Base-by-base conservation (phyloP, 53 echinoderm and acorn worm genomes). In the Holothuria leucospilota region DNA sequence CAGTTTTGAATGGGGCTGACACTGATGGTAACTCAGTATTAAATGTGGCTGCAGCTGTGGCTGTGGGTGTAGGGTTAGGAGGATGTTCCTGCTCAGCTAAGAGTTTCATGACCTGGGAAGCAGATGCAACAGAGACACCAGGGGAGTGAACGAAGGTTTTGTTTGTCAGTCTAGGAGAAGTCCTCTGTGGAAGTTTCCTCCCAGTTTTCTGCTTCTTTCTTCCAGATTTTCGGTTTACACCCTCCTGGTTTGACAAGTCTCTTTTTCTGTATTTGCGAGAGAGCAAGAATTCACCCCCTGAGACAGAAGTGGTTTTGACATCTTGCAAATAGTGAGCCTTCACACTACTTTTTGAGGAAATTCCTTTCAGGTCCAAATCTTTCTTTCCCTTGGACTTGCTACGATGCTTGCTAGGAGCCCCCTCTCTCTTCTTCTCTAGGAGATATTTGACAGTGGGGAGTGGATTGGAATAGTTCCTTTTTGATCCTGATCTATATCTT, bases 371-470 rank as follows among this genome's bases (percentile, higher is more conserved):
- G n/a, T 72, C 72, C 18, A 24, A 13, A 21, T 38, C 20, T 40
- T 40, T 72, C 72, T 51, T 39, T 26, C 41, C 30, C 23, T 72
- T 72, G 40, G 49, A 72, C 59, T 29, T 56, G 58, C 21, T 29
- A 25, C 59, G 25, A 28, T 78, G 58, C 27, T 78, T 78, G 29
- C 56, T 49, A 29, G 49, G 72, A 8, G 78, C 13, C 21, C 56
- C 78, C 27, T 78, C 78, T 40, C 72, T 20, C 78, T 78, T 78
- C 78, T 78, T 78, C 59, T 78, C 78, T 12, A 78, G 78, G 12
- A 78, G 78, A 51, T 59, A 58, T 18, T 78, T 78, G 6, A 78
- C 78, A 4, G 78, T 78, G 2, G 78, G 78, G 49, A 72, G 72
- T 0, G 56, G 78, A 58, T 58, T 58, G 13, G 20, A 49, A 29